Evolutionary conservation across 2,888 invertebrate genomes (phyloP).

Genomic region (Hypomecis punctinalis): DNA sequence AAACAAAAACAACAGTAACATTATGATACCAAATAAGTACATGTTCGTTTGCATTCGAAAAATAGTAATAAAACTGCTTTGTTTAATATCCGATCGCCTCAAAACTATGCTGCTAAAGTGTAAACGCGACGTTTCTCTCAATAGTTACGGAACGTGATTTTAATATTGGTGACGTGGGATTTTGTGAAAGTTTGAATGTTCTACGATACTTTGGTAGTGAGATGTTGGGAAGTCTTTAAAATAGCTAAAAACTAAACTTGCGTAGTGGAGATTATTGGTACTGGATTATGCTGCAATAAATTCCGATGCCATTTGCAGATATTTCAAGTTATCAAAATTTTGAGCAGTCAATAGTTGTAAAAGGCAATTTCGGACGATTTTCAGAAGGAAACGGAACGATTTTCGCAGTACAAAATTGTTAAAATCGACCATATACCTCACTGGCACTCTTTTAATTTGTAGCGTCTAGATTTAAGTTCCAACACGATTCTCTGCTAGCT

Average conservation of each 20-base stretch:
- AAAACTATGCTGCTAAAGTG: neutral
- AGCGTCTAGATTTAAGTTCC: conserved; percentile 32
- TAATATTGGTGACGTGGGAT: conserved; percentile 9
- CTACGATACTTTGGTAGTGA: conserved; percentile 27
- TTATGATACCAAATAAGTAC: neutral
- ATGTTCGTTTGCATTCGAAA: neutral
- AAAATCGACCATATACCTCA: conserved; percentile 24
- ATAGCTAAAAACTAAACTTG: neutral
- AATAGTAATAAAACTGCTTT: neutral
- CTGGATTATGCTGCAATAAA: neutral
- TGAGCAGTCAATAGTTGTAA: neutral
- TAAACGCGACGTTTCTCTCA: conserved; percentile 39
- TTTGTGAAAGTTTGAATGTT: conserved; percentile 8
- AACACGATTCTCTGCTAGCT: conserved; percentile 40
- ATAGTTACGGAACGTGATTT: conserved; percentile 15
- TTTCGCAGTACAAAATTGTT: conserved; percentile 15
- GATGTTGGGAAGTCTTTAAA: neutral
- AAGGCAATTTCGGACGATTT: neutral
- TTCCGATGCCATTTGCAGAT: neutral
- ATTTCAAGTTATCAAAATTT: too few species aligned
- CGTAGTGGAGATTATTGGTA: neutral
- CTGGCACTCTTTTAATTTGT: conserved; percentile 42
- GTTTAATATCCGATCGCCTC: conserved; percentile 11
- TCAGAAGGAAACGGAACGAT: neutral
- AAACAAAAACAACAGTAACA: too few species aligned